Conservation (phyloP, 2,797 vertebrate species). For the Cryptoprocta ferox region DNA sequence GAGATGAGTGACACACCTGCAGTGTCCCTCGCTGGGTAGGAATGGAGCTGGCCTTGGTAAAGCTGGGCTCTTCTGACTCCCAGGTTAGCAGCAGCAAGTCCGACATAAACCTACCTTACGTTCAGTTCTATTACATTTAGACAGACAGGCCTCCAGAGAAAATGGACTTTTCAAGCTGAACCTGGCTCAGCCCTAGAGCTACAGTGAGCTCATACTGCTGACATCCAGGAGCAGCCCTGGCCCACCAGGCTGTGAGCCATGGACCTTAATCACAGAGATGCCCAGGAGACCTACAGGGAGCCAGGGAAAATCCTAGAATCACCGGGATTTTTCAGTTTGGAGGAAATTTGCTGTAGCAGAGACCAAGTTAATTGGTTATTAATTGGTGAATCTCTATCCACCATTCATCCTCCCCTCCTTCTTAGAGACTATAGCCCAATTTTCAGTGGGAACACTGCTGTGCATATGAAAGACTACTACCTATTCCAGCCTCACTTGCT, state of each 20-base stretch:
- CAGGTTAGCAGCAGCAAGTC: background rate
- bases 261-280: background rate
- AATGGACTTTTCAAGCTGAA: background rate
- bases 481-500: background rate
- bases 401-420: background rate
- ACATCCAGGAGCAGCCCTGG: background rate
- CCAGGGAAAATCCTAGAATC: background rate
- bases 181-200: background rate
- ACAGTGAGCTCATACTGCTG: background rate
- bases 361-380: background rate
- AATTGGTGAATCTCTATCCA: background rate
- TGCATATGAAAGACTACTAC: background rate
- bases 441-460: background rate
- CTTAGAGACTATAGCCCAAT: background rate
- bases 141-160: background rate
- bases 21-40: accelerated
- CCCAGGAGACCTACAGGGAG: background rate
- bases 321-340: background rate
- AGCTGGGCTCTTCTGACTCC: background rate
- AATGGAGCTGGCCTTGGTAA: background rate
- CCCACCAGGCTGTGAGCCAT: background rate
- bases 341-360: background rate
- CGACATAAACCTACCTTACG: background rate
- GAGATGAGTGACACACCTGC: background rate
- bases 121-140: background rate